phyloP scores from a whole-genome alignment of 2,797 vertebrate genomes.

The Chromobotia macracanthus region DNA sequence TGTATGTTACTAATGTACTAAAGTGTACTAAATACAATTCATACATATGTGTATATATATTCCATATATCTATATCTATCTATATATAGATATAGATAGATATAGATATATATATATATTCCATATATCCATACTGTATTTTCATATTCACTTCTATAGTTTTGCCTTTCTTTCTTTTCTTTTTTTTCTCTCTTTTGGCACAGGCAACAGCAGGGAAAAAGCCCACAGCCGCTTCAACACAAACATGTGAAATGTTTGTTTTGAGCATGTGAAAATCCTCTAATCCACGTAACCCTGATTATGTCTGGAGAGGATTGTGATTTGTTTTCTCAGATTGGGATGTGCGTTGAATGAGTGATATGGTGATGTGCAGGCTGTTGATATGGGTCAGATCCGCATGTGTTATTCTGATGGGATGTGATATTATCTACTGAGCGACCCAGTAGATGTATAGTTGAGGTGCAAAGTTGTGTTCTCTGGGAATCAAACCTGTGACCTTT shows the following conservation, averaged over 20 bases:
- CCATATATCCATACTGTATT: too few species aligned
- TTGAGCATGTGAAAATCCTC: slow-evolving; percentile 15
- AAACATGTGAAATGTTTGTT: too few species aligned
- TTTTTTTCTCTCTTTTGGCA: background rate
- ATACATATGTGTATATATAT: too few species aligned
- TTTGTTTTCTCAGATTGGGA: slow-evolving; percentile 32
- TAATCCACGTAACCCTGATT: slow-evolving; percentile 37
- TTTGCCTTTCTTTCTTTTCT: background rate
- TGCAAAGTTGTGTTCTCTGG: background rate
- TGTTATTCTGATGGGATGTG: background rate
- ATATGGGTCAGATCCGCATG: background rate
- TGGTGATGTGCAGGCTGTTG: background rate
- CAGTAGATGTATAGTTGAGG: background rate
- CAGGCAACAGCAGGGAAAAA: too few species aligned
- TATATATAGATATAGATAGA: too few species aligned
- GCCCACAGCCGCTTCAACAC: too few species aligned
- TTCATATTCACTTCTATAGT: too few species aligned
- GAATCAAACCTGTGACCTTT: background rate
- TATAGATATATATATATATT: too few species aligned
- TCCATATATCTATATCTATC: too few species aligned
- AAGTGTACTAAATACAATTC: too few species aligned
- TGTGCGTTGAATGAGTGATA: slow-evolving; percentile 18
- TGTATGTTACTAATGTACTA: too few species aligned
- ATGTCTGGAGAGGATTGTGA: slow-evolving; percentile 31
- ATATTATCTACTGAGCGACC: slow-evolving; percentile 2